These are phyloP conservation scores for Eulemur coronatus DNA, from an alignment of 2,797 vertebrate genomes.

Conservation along the genomic window DNA sequence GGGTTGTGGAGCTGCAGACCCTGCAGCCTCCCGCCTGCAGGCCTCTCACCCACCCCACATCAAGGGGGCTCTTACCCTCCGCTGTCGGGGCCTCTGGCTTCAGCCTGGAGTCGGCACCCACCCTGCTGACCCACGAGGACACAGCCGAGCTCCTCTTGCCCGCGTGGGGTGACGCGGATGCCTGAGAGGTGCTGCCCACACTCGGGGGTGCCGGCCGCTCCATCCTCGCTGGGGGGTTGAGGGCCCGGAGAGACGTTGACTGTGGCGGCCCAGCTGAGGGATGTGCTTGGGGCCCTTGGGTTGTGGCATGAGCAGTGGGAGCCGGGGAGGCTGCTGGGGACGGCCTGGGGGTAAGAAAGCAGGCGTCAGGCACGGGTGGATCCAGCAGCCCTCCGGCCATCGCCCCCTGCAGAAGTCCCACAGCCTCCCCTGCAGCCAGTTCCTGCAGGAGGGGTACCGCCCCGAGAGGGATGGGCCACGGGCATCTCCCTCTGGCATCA, in stretches of 20 bases:
- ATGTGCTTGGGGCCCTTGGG: conserved; percentile 40
- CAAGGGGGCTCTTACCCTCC: conserved; percentile 71
- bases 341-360: not conserved
- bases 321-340: not conserved
- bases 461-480: fast-evolving
- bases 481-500: not conserved
- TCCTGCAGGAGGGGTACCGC: too few relatives aligned
- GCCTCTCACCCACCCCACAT: fast-evolving
- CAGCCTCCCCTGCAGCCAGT: not conserved
- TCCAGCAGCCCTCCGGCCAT: not conserved
- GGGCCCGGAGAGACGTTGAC: conserved; percentile 51
- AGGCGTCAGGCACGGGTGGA: not conserved
- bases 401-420: not conserved
- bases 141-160: not conserved
- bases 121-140: not conserved
- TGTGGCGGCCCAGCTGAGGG: conserved; percentile 20
- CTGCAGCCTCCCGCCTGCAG: fast-evolving
- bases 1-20: too few relatives aligned
- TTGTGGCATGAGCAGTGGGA: conserved; percentile 73
- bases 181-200: fast-evolving
- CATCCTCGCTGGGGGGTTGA: fast-evolving
- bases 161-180: not conserved
- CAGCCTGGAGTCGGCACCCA: not conserved
- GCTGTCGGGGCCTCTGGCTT: conserved; percentile 46
- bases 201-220: fast-evolving